phyloP scores from a whole-genome alignment of 2,888 invertebrate genomes.

The Amiota mariae region DNA sequence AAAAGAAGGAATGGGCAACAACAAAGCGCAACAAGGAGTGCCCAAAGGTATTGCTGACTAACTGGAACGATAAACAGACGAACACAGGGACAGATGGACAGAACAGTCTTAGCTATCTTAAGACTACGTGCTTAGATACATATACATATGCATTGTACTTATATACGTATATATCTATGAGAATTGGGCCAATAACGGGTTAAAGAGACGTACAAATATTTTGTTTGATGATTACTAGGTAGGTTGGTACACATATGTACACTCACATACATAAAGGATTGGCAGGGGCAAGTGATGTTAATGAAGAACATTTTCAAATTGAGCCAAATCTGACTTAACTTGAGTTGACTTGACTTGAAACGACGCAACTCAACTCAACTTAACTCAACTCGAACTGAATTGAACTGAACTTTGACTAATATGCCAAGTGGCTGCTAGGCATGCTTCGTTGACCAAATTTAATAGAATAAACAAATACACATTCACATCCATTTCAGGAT shows the following conservation, averaged over 20 bases:
- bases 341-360: not conserved
- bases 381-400: not conserved
- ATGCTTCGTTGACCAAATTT: constrained; percentile 28
- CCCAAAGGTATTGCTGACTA: constrained; percentile 18
- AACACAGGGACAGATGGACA: too few species aligned
- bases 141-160: not conserved
- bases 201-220: not conserved
- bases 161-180: not conserved
- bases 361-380: not conserved
- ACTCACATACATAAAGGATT: too few species aligned
- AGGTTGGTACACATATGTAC: too few species aligned
- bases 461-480: constrained; percentile 19
- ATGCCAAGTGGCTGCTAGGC: constrained; percentile 16
- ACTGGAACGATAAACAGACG: not conserved
- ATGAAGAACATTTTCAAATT: constrained; percentile 11
- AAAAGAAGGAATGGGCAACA: not conserved
- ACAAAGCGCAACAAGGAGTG: constrained; percentile 24
- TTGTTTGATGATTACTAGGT: constrained; percentile 1
- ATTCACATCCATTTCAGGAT: not conserved
- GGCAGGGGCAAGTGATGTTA: not conserved
- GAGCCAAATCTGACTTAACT: not conserved
- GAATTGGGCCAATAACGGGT: not conserved
- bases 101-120: too few species aligned
- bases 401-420: constrained; percentile 24
- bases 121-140: too few species aligned